Conservation (phyloP, 1,140 invertebrate species). For the Bilobella aurantiaca region DNA sequence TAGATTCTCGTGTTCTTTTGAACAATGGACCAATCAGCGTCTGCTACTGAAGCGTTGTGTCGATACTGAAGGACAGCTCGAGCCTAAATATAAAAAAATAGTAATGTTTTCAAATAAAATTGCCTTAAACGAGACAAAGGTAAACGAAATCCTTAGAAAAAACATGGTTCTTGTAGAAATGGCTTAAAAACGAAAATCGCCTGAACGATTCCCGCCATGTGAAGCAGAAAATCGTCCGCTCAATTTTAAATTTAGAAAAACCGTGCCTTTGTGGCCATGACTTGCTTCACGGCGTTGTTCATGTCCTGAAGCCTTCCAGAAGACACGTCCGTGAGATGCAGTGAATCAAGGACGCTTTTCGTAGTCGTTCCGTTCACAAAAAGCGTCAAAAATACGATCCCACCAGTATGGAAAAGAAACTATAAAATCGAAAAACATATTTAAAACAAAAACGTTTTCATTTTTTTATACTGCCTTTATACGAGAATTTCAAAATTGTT, state of each 20-base stretch:
- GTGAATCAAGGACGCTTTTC: conserved; percentile 37
- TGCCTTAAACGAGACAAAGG: too few relatives aligned
- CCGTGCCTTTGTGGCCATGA: conserved; percentile 26
- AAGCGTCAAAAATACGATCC: conserved; percentile 42
- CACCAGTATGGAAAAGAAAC: conserved; percentile 42
- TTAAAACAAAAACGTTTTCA: background rate
- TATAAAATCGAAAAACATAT: conserved; percentile 27
- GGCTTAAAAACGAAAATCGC: too few relatives aligned
- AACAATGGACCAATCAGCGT: conserved; percentile 32
- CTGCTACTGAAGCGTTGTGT: conserved; percentile 29
- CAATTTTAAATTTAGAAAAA: too few relatives aligned
- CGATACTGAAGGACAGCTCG: conserved; percentile 22
- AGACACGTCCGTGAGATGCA: conserved; percentile 42
- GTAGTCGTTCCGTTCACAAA: conserved; percentile 43
- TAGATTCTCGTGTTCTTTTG: conserved; percentile 13
- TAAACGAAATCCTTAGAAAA: background rate
- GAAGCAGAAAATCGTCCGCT: too few relatives aligned
- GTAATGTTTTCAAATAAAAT: background rate
- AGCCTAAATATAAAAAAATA: background rate
- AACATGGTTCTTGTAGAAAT: too few relatives aligned
- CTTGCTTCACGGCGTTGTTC: conserved; percentile 39
- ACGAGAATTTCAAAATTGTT: background rate
- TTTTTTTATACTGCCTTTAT: background rate
- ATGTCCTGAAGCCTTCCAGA: conserved; percentile 40
- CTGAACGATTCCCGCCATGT: too few relatives aligned